Evolutionary conservation across 2,888 invertebrate genomes (phyloP).

Genomic region (Leptarthrus brevirostris): DNA sequence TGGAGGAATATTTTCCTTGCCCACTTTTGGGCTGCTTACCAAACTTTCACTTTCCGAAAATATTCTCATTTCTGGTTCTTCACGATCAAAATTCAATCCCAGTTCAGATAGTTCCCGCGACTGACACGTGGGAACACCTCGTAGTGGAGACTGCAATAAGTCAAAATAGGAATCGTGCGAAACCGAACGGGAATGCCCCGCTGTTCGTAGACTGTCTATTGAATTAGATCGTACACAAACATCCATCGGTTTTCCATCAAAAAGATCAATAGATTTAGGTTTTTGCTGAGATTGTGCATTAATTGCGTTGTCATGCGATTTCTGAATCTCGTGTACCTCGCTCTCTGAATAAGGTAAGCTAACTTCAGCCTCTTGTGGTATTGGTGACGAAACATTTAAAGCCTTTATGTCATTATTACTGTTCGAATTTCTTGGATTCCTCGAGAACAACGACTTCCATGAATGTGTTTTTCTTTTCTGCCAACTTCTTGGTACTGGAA

Average conservation of each 20-base stretch:
- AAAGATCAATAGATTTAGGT: conserved; percentile 64
- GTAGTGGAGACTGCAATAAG: conserved; percentile 66
- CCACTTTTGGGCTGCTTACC: conserved; percentile 71
- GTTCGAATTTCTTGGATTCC: conserved; percentile 63
- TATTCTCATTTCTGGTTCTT: conserved; percentile 87
- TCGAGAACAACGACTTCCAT: conserved; percentile 68
- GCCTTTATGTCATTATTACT: conserved; percentile 60
- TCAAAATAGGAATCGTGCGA: conserved; percentile 96
- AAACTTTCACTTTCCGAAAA: conserved; percentile 88
- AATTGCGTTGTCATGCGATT: conserved; percentile 4
- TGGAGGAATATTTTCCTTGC: conserved; percentile 67
- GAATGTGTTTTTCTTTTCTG: conserved; percentile 67
- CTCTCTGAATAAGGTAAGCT: conserved; percentile 47
- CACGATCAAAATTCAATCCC: conserved; percentile 83
- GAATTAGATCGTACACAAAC: conserved; percentile 66
- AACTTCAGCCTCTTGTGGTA: conserved; percentile 50
- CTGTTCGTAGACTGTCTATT: conserved; percentile 67
- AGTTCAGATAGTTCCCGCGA: conserved; percentile 83
- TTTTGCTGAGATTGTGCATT: conserved; percentile 50
- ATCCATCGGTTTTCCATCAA: conserved; percentile 66
- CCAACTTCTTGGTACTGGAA: conserved; percentile 80
- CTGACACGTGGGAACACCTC: conserved; percentile 63
- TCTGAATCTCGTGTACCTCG: conserved; percentile 36
- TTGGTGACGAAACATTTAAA: conserved; percentile 54
- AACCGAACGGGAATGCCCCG: conserved; percentile 75